These are phyloP conservation scores for Pholis gunnellus DNA, from an alignment of 2,113 vertebrate genomes.

Conservation along the genomic window DNA sequence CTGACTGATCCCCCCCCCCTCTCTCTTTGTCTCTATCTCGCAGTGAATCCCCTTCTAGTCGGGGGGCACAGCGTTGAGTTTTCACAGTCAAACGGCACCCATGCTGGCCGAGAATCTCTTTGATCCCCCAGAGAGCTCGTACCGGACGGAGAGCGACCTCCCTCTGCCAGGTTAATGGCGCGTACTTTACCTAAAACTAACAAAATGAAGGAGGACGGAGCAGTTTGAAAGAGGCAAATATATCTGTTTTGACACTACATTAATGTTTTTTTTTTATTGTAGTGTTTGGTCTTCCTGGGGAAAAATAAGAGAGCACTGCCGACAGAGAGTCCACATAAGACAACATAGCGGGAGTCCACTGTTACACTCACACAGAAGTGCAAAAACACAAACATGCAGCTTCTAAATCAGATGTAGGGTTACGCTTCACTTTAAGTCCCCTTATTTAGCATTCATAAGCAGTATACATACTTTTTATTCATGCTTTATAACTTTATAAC, in stretches of 20 bases:
- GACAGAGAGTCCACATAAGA: background rate
- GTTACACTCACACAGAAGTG: too few species aligned
- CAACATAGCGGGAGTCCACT: too few species aligned
- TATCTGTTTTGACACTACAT: slow-evolving; percentile 4
- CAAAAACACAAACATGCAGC: background rate
- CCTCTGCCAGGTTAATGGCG: slow-evolving; percentile 8
- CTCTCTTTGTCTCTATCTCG: slow-evolving; percentile 48
- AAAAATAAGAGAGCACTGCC: background rate
- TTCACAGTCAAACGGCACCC: slow-evolving; percentile 68
- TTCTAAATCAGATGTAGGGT: background rate
- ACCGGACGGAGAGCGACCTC: slow-evolving; percentile 17
- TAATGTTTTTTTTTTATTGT: slow-evolving; percentile 27
- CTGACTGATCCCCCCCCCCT: slow-evolving; percentile 62
- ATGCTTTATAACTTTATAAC: background rate
- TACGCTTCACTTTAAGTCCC: background rate
- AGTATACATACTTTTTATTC: background rate
- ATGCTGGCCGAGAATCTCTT: slow-evolving; percentile 74
- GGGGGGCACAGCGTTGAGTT: slow-evolving; percentile 50
- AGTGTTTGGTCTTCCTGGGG: background rate
- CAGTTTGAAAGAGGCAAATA: background rate
- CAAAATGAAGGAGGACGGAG: slow-evolving; percentile 2
- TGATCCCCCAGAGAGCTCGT: slow-evolving; percentile 62
- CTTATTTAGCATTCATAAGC: background rate
- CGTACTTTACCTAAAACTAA: slow-evolving; percentile 1
- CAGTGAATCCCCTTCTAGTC: slow-evolving; percentile 50